phyloP scores from a whole-genome alignment of 2,888 invertebrate species.

The Megaustenia siamemsis region DNA sequence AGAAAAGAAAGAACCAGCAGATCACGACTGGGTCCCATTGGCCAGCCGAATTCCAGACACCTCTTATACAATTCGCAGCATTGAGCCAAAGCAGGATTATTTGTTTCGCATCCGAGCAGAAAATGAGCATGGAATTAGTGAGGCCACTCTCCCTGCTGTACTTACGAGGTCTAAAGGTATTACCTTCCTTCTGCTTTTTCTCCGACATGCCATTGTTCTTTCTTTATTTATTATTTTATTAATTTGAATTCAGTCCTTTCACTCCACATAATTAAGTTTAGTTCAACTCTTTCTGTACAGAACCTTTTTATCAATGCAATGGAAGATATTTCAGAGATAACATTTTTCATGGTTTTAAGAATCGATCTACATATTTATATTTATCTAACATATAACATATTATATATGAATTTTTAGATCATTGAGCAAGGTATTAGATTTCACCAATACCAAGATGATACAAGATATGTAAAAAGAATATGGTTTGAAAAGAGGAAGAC shows the following conservation, averaged over 20 bases:
- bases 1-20: conserved; percentile 82
- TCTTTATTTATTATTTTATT: neutral
- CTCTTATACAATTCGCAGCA: conserved; percentile 62
- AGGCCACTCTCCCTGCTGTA: conserved; percentile 92
- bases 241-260: neutral
- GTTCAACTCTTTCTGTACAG: no score
- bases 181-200: neutral
- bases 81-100: conserved; percentile 96
- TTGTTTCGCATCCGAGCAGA: conserved; percentile 96
- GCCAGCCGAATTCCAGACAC: conserved; percentile 65
- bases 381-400: no score
- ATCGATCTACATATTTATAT: no score
- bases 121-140: conserved; percentile 96
- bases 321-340: no score
- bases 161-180: conserved; percentile 69
- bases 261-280: neutral
- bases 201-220: neutral
- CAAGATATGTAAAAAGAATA: no score
- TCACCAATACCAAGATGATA: no score
- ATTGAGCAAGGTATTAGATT: no score
- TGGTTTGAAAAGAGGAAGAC: no score
- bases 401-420: no score
- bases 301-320: no score
- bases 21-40: conserved; percentile 63
- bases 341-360: no score